Base-by-base conservation (phyloP, 2,797 vertebrate genomes). In the Oryzias dopingdopingensis region DNA sequence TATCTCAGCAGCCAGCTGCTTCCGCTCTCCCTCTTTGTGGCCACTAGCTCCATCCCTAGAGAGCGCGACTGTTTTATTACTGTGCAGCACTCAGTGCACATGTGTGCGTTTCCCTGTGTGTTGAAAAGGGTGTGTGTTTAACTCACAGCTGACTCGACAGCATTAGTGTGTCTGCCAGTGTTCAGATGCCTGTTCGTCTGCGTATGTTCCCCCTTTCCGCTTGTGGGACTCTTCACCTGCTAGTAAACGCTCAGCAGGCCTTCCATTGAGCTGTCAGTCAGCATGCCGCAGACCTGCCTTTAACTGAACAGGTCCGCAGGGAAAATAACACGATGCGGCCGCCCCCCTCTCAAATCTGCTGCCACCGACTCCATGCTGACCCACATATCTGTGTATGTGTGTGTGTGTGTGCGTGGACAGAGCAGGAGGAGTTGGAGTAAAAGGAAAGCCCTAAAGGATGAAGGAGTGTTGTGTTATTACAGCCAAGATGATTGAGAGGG, bases 321-420 rank as follows among this genome's bases (percentile, higher is more conserved):
- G 82, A 80, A 89, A 90, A 89, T 90, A 79, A 71, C 87, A 88
- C 86, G 86, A 84, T 84, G 86, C 49, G 77, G 78, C 73, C 47
- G 44, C 80, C 75, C 79, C 74, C 70, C 77, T 76, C 76, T 76
- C 70, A 62, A 56, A 71, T 77, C 74, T 74, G 56, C 70, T 74
- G 64, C 74, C 80, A 45, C 52, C 37, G 18, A 52, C 56, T 63
- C 65, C 17, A 45, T 71, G 73, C 72, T 77, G 80, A 81, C 72
- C 76, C 76, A 67, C 69, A 44, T 61, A 42, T 37, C 46, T 49
- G 48, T 17, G 7, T 56, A n/a, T 62, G 7, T 72, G 20, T 63
- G 42, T 70, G 42, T 70, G 42, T 70, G 46, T 65, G 65, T 64
- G 48, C 67, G 65, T 43, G 18, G 72, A 60, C 14, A 20, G 60